Base-by-base conservation (phyloP, 2,797 vertebrate species). In the Sardinella longiceps region DNA sequence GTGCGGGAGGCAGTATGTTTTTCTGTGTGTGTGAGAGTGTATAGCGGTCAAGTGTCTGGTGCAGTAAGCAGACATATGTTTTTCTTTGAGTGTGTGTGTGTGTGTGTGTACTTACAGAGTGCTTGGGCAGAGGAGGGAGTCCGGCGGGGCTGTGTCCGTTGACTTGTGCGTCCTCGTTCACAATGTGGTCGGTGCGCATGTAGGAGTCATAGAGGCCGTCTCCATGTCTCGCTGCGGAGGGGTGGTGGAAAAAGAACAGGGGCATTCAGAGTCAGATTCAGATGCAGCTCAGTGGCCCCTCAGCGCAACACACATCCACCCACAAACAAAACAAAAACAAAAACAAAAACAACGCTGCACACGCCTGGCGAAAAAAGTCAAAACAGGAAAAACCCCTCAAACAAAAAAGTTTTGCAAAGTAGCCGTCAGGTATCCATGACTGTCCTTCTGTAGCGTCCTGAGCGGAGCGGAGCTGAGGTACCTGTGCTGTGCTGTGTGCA, bases 201-300 rank as follows among this genome's bases (percentile, higher is more conserved):
- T 98, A 99, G 45, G 98, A 97, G 92, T 99, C 98, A 82, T 97
- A 99, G 0, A 99, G 95, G 88, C 96, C 96, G 88, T 99, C 98
- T 14, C 94, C 97, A 85, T 98, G 97, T 88, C 97, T 97, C 88
- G 91, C 96, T 96, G 93, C 58, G 88, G 93, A 84, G 83, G 88
- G 39, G 85, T 53, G 50, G 50, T 60, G 33, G 18, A 77, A 18
- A 15, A 84, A 14, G 33, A 0, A 77, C 33, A n/a, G 45, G 45
- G 82, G 88, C 12, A 20, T 60, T 77, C 70, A 77, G 70, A 77
- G n/a, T n/a, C n/a, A n/a, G n/a, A n/a, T n/a, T n/a, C n/a, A n/a
- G n/a, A n/a, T n/a, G n/a, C n/a, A n/a, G n/a, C n/a, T 23, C 33
- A 70, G 28, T 1, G 70, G 70, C 30, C 70, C 37, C 9, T 39